These are phyloP conservation scores for Epiblema foenella DNA, from an alignment of 2,888 invertebrate genomes.

Conservation along the genomic window DNA sequence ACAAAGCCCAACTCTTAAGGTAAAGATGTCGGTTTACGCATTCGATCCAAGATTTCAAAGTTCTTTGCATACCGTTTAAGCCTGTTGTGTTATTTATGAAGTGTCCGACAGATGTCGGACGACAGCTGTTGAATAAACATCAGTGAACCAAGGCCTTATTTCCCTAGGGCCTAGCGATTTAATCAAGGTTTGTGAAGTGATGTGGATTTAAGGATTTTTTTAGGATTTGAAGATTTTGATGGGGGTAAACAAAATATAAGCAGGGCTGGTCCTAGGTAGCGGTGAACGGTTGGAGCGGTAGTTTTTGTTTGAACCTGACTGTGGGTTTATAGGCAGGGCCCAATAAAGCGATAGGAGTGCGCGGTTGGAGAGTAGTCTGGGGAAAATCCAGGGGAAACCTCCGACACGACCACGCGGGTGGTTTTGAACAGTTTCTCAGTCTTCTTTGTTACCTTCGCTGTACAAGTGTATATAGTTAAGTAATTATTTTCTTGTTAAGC, in stretches of 20 bases:
- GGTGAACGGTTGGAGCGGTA: too few species aligned
- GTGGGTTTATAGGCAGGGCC: too few species aligned
- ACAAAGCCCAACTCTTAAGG: conserved; percentile 3
- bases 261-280: too few species aligned
- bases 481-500: conserved; percentile 6
- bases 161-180: conserved; percentile 31
- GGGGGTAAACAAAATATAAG: background rate
- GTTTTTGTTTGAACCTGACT: too few species aligned
- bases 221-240: background rate
- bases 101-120: conserved; percentile 42
- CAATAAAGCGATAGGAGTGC: too few species aligned
- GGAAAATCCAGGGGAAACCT: too few species aligned
- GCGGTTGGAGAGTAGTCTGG: too few species aligned
- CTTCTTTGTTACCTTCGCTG: background rate
- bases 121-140: conserved; percentile 60
- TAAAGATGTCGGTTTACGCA: conserved; percentile 24
- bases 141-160: conserved; percentile 50
- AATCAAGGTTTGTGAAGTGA: conserved; percentile 12
- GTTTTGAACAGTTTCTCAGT: too few species aligned
- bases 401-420: too few species aligned
- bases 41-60: conserved; percentile 34
- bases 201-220: conserved; percentile 4
- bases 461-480: background rate
- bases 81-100: conserved; percentile 47
- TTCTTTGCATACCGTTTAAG: conserved; percentile 35